Conservation (phyloP, 2,888 invertebrate species). For the Ditylenchus weischeri region DNA sequence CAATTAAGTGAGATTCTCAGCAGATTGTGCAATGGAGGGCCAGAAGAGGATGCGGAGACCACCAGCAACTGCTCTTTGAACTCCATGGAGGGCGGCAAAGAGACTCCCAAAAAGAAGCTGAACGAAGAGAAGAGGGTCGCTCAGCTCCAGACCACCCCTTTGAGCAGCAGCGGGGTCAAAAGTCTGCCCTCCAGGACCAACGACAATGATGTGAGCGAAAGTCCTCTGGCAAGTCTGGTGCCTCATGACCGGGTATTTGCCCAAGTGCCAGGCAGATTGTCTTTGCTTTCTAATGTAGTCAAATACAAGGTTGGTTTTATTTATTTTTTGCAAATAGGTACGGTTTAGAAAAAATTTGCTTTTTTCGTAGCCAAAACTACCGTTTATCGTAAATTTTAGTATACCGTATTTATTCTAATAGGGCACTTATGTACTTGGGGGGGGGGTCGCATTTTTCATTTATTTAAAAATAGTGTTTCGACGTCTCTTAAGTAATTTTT, state of each 20-base stretch:
- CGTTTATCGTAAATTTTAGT: no score
- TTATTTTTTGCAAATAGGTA: no score
- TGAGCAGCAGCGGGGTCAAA: not conserved
- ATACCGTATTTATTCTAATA: no score
- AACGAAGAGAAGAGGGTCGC: slow-evolving; percentile 8
- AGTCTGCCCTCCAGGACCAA: not conserved
- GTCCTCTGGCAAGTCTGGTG: slow-evolving; percentile 10
- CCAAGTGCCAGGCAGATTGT: slow-evolving; percentile 40
- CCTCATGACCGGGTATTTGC: slow-evolving; percentile 35
- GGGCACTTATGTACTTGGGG: no score
- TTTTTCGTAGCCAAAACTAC: no score
- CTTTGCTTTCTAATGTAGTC: slow-evolving; percentile 41
- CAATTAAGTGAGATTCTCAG: slow-evolving; percentile 12
- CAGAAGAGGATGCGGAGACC: slow-evolving; percentile 27
- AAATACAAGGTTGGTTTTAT: slow-evolving; percentile 35
- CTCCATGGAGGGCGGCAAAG: not conserved
- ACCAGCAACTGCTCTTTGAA: slow-evolving; percentile 12
- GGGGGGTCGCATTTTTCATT: no score
- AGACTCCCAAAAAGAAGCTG: slow-evolving; percentile 3
- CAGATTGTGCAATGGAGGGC: slow-evolving; percentile 14
- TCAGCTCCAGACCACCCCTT: not conserved
- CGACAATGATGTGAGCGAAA: slow-evolving; percentile 21
- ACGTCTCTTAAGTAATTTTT: no score
- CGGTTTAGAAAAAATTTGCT: no score
- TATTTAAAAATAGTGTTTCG: no score